These are phyloP conservation scores for Prinia subflava DNA, from an alignment of 2,113 vertebrate genomes.

Conservation along the genomic window DNA sequence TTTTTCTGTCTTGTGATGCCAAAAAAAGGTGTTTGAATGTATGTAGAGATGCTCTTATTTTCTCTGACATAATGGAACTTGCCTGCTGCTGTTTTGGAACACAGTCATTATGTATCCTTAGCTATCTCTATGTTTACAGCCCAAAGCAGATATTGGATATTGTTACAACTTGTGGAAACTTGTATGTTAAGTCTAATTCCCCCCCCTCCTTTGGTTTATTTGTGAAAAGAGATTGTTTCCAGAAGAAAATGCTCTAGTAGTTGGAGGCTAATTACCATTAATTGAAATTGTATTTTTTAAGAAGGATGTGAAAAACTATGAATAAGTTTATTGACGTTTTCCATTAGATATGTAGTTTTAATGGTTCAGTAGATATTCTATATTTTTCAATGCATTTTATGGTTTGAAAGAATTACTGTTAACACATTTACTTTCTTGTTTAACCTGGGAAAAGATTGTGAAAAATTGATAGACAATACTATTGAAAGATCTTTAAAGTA, in stretches of 20 bases:
- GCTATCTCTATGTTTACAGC: conserved; percentile 44
- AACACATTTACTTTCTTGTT: background rate
- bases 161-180: conserved; percentile 16
- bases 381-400: background rate
- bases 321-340: background rate
- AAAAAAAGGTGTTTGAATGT: conserved; percentile 31
- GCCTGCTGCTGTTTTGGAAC: conserved; percentile 53
- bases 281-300: background rate
- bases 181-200: background rate
- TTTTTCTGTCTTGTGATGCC: conserved; percentile 22
- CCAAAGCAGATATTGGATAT: conserved; percentile 36
- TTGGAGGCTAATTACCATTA: background rate
- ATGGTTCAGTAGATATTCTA: background rate
- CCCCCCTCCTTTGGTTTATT: rapidly evolving
- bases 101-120: conserved; percentile 23
- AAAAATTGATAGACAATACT: background rate
- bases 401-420: background rate
- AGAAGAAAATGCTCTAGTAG: background rate
- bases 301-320: background rate
- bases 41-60: conserved; percentile 13
- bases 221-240: background rate
- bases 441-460: background rate
- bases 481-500: background rate
- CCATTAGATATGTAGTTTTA: background rate
- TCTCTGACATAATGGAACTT: conserved; percentile 57